Evolutionary conservation across 2,888 invertebrate species (phyloP).

Genomic region (Teleiodes luculella): DNA sequence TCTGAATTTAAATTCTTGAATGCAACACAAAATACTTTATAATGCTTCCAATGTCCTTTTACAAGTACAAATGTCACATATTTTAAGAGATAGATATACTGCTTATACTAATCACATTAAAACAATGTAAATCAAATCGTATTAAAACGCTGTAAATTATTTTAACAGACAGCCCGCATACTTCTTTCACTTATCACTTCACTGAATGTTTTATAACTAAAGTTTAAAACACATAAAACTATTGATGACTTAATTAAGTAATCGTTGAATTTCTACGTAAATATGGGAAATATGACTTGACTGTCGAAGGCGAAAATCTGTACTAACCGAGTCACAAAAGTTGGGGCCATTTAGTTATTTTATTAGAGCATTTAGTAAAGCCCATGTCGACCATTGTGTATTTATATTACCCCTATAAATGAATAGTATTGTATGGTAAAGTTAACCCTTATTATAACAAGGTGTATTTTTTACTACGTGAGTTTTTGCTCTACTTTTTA

Average conservation of each 20-base stretch:
- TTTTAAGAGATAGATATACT: not conserved
- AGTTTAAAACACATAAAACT: conserved; percentile 21
- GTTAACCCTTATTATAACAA: conserved; percentile 58
- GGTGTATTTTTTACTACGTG: conserved; percentile 41
- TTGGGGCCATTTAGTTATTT: conserved; percentile 51
- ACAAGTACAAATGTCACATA: too few relatives aligned
- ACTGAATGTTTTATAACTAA: not conserved
- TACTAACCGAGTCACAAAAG: conserved; percentile 56
- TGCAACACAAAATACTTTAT: not conserved
- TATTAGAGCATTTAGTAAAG: conserved; percentile 60
- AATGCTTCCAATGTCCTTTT: not conserved
- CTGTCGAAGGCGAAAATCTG: conserved; percentile 52
- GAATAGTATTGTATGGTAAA: conserved; percentile 47
- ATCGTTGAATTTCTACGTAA: conserved; percentile 12
- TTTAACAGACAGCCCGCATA: conserved; percentile 7
- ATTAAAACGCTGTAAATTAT: conserved; percentile 15
- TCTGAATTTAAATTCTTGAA: not conserved
- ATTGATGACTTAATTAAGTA: conserved; percentile 15
- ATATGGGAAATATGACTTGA: conserved; percentile 39
- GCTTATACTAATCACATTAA: not conserved
- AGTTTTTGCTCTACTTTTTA: conserved; percentile 72
- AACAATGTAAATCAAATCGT: conserved; percentile 17
- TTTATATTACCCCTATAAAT: conserved; percentile 66
- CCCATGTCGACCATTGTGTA: conserved; percentile 63
- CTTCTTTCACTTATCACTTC: conserved; percentile 6